Evolutionary conservation across 1,140 invertebrate genomes (phyloP).

Genomic region (Drosophila parvula): DNA sequence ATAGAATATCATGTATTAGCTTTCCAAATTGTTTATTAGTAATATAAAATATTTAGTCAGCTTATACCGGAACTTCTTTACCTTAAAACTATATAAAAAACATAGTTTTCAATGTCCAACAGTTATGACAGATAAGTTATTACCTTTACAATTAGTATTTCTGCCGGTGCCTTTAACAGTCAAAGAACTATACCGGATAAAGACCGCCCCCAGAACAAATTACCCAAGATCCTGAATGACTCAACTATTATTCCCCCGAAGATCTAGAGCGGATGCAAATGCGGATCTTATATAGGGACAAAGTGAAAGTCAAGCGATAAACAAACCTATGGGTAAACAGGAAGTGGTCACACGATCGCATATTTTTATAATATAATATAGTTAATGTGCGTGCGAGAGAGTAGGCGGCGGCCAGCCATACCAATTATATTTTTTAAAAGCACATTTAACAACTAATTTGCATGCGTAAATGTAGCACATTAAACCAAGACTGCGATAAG

Average conservation of each 20-base stretch:
- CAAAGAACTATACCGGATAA: not conserved
- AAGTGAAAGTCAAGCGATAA: conserved; percentile 51
- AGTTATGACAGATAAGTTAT: not conserved
- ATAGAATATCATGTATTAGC: no score
- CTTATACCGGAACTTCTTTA: no score
- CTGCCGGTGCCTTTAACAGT: not conserved
- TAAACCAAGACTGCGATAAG: conserved; percentile 45
- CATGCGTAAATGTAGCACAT: conserved; percentile 73
- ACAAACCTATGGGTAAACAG: conserved; percentile 39
- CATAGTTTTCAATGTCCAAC: not conserved
- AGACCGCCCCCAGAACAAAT: not conserved
- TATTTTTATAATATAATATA: conserved; percentile 7
- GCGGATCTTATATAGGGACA: conserved; percentile 39
- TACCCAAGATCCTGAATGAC: conserved; percentile 41
- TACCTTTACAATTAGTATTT: not conserved
- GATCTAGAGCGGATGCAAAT: conserved; percentile 43
- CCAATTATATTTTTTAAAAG: conserved; percentile 58
- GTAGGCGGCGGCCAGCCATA: conserved; percentile 34
- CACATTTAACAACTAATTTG: conserved; percentile 67
- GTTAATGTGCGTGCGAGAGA: conserved; percentile 25
- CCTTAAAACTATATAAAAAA: not conserved
- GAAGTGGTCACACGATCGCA: conserved; percentile 25
- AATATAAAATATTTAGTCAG: not conserved
- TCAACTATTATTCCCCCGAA: conserved; percentile 6
- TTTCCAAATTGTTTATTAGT: not conserved